Conservation (phyloP, 2,888 invertebrate species). For the Polymixis flavicincta region DNA sequence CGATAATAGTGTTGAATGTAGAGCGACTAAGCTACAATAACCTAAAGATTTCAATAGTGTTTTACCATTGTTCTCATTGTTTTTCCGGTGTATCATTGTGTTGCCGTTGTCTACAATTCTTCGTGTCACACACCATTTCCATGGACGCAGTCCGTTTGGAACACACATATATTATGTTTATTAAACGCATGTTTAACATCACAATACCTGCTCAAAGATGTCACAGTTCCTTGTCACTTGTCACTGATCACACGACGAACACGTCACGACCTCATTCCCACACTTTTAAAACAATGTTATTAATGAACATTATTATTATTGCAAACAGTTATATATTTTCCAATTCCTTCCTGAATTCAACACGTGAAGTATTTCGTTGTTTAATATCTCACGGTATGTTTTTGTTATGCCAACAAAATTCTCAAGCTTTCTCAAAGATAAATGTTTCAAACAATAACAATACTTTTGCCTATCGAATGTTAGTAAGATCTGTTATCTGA, state of each 20-base stretch:
- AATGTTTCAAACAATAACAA: constrained; percentile 60
- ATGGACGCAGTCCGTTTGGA: constrained; percentile 41
- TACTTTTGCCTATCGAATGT: constrained; percentile 53
- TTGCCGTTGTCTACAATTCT: constrained; percentile 42
- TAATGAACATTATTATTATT: constrained; percentile 26
- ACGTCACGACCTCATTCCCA: constrained; percentile 44
- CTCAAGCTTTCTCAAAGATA: constrained; percentile 43
- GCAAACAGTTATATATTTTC: constrained; percentile 34
- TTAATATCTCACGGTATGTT: constrained; percentile 39
- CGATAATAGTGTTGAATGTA: constrained; percentile 20
- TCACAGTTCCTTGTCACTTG: constrained; percentile 64
- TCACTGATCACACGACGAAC: constrained; percentile 52
- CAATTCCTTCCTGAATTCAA: constrained; percentile 24
- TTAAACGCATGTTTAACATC: constrained; percentile 68
- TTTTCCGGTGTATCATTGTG: constrained; percentile 44
- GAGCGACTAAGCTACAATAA: constrained; percentile 9
- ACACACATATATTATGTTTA: constrained; percentile 54
- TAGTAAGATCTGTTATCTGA: constrained; percentile 56
- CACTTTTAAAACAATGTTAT: constrained; percentile 43
- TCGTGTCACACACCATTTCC: constrained; percentile 39
- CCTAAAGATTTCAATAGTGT: constrained; percentile 24
- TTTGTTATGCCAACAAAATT: constrained; percentile 59
- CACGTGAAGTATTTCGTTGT: constrained; percentile 28
- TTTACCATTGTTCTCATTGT: constrained; percentile 36
- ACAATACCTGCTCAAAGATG: constrained; percentile 66